These are phyloP conservation scores for Elephantulus edwardii DNA, from an alignment of 2,113 vertebrate genomes.

Conservation along the genomic window DNA sequence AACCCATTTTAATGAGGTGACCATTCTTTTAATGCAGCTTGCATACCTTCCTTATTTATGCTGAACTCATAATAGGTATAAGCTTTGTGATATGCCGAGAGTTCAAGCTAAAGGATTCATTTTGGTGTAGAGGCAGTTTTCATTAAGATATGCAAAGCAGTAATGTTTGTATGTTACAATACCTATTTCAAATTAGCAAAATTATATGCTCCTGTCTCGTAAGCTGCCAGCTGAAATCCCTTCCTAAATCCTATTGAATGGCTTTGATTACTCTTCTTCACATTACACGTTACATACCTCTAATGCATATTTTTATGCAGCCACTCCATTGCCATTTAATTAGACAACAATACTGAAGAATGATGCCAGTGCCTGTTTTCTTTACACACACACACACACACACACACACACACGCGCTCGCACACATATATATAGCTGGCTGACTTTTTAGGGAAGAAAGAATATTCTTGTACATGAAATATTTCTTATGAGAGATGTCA, in stretches of 20 bases:
- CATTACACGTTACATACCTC: slow-evolving; percentile 77
- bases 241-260: slow-evolving; percentile 83
- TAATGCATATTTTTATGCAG: slow-evolving; percentile 79
- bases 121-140: slow-evolving; percentile 77
- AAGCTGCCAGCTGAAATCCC: slow-evolving; percentile 78
- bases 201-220: slow-evolving; percentile 82
- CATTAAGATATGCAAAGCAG: slow-evolving; percentile 84
- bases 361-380: slow-evolving; percentile 51
- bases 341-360: slow-evolving; percentile 84
- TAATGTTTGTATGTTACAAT: slow-evolving; percentile 83
- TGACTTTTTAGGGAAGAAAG: slow-evolving; percentile 41
- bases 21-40: slow-evolving; percentile 72
- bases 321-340: slow-evolving; percentile 85
- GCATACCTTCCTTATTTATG: slow-evolving; percentile 74
- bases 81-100: slow-evolving; percentile 62
- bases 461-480: not conserved
- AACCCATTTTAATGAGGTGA: slow-evolving; percentile 84
- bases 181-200: slow-evolving; percentile 84
- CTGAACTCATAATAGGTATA: slow-evolving; percentile 76
- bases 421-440: not conserved
- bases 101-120: slow-evolving; percentile 79
- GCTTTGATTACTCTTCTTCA: slow-evolving; percentile 83
- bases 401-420: no score
- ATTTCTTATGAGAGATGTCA: slow-evolving; percentile 61
- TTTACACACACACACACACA: no score